A percentile compares a stretch with the other conserved stretches of the same genome.
Conservation (phyloP, 2,797 vertebrate species). For the Octomys mimax region DNA sequence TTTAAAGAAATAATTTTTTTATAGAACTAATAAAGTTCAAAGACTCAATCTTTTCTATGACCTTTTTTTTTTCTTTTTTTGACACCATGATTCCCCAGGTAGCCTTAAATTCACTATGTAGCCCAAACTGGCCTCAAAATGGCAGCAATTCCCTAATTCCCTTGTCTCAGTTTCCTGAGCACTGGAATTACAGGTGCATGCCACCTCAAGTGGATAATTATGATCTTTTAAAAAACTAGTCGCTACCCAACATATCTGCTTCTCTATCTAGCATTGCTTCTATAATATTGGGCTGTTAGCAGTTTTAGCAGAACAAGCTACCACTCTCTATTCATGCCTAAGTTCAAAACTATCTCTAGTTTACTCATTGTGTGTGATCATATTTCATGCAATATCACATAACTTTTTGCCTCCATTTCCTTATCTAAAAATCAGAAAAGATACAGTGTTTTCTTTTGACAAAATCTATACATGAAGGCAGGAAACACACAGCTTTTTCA, state of each 20-base stretch:
- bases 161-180: background rate
- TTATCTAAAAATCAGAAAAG: background rate
- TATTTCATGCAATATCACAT: background rate
- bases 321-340: background rate
- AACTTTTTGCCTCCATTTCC: background rate
- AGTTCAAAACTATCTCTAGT: background rate
- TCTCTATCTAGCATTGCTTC: background rate
- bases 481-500: background rate
- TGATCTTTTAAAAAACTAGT: background rate
- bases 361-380: background rate
- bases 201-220: background rate
- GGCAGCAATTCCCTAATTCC: background rate
- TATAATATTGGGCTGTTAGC: background rate
- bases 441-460: background rate
- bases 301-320: background rate
- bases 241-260: background rate
- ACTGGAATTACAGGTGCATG: background rate
- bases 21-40: constrained; percentile 35
- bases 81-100: background rate
- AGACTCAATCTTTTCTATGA: background rate
- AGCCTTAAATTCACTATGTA: background rate
- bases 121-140: background rate
- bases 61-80: background rate
- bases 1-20: constrained; percentile 34
- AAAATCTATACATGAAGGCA: background rate